phyloP scores from a whole-genome alignment of 2,113 vertebrate genomes.

The Carassius auratus region DNA sequence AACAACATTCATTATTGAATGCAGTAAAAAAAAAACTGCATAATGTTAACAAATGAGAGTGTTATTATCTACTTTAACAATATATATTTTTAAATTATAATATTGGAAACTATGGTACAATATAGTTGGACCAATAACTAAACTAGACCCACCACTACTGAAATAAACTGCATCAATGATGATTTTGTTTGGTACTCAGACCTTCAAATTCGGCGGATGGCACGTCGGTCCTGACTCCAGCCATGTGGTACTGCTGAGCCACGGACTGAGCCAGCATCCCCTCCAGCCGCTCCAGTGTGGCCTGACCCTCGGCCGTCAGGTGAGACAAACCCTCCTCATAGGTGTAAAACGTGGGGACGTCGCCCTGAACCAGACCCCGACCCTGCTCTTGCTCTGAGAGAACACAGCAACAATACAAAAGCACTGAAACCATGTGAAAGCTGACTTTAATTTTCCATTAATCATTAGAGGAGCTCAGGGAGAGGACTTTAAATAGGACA shows the following conservation, averaged over 20 bases:
- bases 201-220: conserved; percentile 84
- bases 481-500: background rate
- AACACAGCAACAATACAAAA: background rate
- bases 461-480: background rate
- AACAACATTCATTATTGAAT: background rate
- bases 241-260: conserved; percentile 92
- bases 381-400: conserved; percentile 85
- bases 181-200: conserved; percentile 4
- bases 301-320: conserved; percentile 90
- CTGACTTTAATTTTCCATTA: background rate
- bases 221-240: conserved; percentile 89
- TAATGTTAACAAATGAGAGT: background rate
- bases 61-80: background rate
- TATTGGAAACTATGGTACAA: background rate
- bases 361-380: conserved; percentile 81
- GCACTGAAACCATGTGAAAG: background rate
- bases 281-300: conserved; percentile 90
- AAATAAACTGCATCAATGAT: background rate
- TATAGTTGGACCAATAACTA: background rate
- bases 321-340: conserved; percentile 93
- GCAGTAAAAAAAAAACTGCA: background rate
- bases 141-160: background rate
- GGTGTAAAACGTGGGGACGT: conserved; percentile 91
- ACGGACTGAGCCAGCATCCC: conserved; percentile 92
- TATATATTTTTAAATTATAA: background rate